Base-by-base conservation (phyloP, 2,797 vertebrate genomes). In the Enteromius argenteus region DNA sequence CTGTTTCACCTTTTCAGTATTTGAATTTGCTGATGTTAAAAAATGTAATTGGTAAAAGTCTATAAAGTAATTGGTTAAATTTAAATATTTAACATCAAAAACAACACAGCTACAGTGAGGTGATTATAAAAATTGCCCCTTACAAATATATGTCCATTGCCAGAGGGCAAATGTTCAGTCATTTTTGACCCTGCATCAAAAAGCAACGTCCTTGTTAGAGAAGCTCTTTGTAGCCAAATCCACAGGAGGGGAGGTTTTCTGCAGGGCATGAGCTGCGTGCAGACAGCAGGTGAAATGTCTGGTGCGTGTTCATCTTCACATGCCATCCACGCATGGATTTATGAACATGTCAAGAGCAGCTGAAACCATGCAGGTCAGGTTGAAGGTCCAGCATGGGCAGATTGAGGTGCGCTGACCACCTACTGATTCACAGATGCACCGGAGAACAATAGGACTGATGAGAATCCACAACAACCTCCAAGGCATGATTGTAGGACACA, bases 321-420 rank as follows among this genome's bases (percentile, higher is more conserved):
- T 93, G 92, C 92, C 91, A 90, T 84, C 87, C 86, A 93, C 91
- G 91, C 86, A 64, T 93, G 91, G 93, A 95, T 94, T 95, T 94
- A 94, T 94, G 90, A 89, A 89, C 82, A 71, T 93, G 91, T 91
- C 91, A 91, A 87, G 81, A 75, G 81, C 83, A 79, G 89, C 90
- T 90, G 84, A 75, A 91, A 91, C 90, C 90, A 89, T 90, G 85
- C 90, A 79, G 56, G 85, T 78, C 81, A 83, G 91, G 91, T 91
- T 91, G 90, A 86, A 93, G 94, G 91, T 83, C 88, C 85, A 79
- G 5, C 8, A 60, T 68, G 72, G 64, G 66, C 75, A 42, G 67
- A 69, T 67, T 39, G 79, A 79, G 67, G 60, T 79, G 56, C 46
- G 79, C 44, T 84, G 78, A 87, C 85, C 87, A 88, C 87, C 88